Base-by-base conservation (phyloP, 2,888 invertebrate species). In the Spialia ferax region DNA sequence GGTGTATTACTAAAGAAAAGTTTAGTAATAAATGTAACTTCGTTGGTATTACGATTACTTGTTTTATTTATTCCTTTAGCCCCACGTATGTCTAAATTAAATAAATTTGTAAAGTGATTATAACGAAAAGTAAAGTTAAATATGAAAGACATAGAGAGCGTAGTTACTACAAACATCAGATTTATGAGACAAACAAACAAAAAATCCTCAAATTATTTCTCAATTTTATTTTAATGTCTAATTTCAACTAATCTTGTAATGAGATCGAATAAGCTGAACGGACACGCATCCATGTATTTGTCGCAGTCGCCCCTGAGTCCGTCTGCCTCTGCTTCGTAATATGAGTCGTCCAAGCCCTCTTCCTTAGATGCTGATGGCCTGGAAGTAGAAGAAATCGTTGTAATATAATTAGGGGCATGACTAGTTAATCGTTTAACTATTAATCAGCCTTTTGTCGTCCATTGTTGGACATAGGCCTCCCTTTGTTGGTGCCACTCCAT, bases 291-390 rank as follows among this genome's bases (percentile, higher is more conserved):
- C 23, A 91, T 76, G 79, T 96, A 96, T 73, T 91, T 88, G 73
- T 91, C 89, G 73, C 96, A 96, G 82, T 93, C 89, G 0, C 94
- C 93, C 64, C 84, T 85, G 59, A 86, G 87, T 11, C 95, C 95
- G 71, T 88, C 89, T 18, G 87, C 79, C 79, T 95, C 95, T 0
- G 96, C 96, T 68, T 94, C 89, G 76, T 94, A 93, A 78, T 95
- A 94, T 20, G 88, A 94, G 60, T 93, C 89, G 29, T 94, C 92
- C 59, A 95, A 76, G 71, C 92, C 91, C 84, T 96, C 96, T 71
- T 92, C 91, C 63, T 86, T 90, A 7, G 96, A 96, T 52, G 95
- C 88, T 63, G 95, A 95, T 57, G 95, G 96, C 13, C 96, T 96
- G 88, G 6, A 89, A 89, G 1, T 1, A 18, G 4, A 45, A 45